Evolutionary conservation across 2,113 vertebrate genomes (phyloP), one percentile per base, ranked within the genome.

Genomic region (Panurus biarmicus): DNA sequence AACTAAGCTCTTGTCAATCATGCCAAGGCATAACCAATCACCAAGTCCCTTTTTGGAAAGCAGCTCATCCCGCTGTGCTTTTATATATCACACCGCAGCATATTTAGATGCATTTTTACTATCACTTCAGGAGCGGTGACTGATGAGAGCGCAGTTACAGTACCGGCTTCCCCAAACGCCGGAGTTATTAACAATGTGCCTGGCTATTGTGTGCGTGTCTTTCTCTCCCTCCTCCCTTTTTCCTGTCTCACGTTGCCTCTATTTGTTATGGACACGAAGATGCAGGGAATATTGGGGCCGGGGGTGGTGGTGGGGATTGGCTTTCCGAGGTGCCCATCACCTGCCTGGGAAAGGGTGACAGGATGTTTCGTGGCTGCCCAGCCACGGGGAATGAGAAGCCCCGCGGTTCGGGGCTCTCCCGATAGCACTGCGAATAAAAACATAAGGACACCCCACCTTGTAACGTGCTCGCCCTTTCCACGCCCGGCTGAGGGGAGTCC

Each of bases 1-100:
- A 99, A 98, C 98, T 98, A 98, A 98, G 98, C 97, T 98, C 98
- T 98, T 99, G 99, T 99, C 99, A 99, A 98, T 99, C 99, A 99
- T 95, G 36, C 95, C 95, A 87, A 97, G 98, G 98, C 97, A 97
- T 97, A 98, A 98, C 99, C 99, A 99, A 99, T 99, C 99, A 98
- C 98, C 94, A 97, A 97, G 98, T 98, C 98, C 98, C 98, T 97
- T 98, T 98, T 98, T 98, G 98, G 98, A 98, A 98, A 99, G 98
- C 98, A 98, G 97, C 96, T 99, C 98, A 98, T 98, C 99, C 99
- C 98, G 99, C 99, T 99, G 99, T 98, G 99, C 99, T 99, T 99
- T 99, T 99, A 99, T 99, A 98, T 94, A 98, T 98, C 98, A 97
- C 98, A 98, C 98, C 98, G 97, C 98, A 98, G 98, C 98, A 97